Evolutionary conservation across 2,888 invertebrate species (phyloP), one percentile per base, ranked within the genome.

Genomic region (Andrena flavipes): DNA sequence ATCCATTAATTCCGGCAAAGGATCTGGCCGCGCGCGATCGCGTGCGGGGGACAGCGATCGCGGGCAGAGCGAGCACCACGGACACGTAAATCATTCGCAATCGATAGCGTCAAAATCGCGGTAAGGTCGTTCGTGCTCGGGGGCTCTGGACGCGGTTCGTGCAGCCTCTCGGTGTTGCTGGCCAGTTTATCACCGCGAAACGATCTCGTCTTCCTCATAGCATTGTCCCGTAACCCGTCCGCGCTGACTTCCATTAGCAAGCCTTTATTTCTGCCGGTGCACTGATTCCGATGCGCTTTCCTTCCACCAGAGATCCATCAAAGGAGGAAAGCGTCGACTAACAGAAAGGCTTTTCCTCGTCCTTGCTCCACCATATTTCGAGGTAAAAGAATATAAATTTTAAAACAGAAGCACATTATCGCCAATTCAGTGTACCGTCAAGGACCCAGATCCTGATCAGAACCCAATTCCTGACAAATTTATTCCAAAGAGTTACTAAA

Each of bases 151-250:
- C 51, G n/a, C 42, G 67, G 48, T 72, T 73, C 85, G 73, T 78
- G 74, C 75, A 64, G 51, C 42, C 56, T 26, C 49, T 29, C 69
- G 30, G 10, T 51, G 60, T 63, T 69, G 54, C 73, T 60, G 49
- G 48, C 68, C 80, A 42, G 76, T 76, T 84, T 86, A 88, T 88
- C 87, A 74, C 56, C 74, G 56, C 69, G 83, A 69, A 81, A 87
- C 87, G 76, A 88, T 88, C 87, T 88, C 82, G 80, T 86, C 87
- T 87, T 87, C 87, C 87, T 87, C 86, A 63, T 86, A 76, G 86
- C 86, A 86, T 87, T 87, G 84, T 84, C 87, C 86, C 86, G 82
- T 86, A 86, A 87, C 86, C 79, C 87, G 84, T 87, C 76, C 76
- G 60, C 54, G 48, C 56, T 20, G 81, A 76, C 76, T 76, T 83